Conservation (phyloP, 2,888 invertebrate genomes). For the Pseudoips prasinana region DNA sequence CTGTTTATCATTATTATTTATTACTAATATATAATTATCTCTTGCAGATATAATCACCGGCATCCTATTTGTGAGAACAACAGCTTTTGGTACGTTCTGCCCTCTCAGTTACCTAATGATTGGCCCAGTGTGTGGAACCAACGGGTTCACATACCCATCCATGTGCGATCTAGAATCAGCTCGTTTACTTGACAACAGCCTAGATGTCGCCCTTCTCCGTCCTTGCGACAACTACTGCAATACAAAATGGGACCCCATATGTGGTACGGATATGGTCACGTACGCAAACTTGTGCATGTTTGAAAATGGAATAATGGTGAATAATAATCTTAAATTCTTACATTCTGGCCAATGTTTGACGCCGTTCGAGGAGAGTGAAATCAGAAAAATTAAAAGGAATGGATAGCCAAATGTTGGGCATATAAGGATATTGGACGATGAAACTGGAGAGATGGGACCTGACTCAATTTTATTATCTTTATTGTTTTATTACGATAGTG, state of each 20-base stretch:
- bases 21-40: too few species aligned
- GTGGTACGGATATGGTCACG: conserved; percentile 28
- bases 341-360: conserved; percentile 29
- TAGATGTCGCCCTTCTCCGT: conserved; percentile 27
- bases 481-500: too few species aligned
- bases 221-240: conserved; percentile 25
- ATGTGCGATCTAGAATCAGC: conserved; percentile 32
- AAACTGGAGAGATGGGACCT: too few species aligned
- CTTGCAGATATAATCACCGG: conserved; percentile 9
- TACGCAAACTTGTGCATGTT: conserved; percentile 33
- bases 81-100: conserved; percentile 12
- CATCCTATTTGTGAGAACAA: conserved; percentile 3
- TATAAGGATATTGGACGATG: too few species aligned
- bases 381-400: conserved; percentile 3
- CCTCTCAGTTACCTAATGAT: conserved; percentile 24
- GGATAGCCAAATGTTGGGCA: too few species aligned
- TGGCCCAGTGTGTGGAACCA: conserved; percentile 31
- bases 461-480: too few species aligned
- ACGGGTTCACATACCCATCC: conserved; percentile 25
- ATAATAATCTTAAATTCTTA: conserved; percentile 18
- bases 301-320: conserved; percentile 10
- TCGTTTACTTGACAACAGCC: conserved; percentile 13
- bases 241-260: conserved; percentile 31
- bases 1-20: too few species aligned
- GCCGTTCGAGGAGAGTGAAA: conserved; percentile 19